Conservation (phyloP, 2,888 invertebrate genomes). For the Pemphredon lugubris region DNA sequence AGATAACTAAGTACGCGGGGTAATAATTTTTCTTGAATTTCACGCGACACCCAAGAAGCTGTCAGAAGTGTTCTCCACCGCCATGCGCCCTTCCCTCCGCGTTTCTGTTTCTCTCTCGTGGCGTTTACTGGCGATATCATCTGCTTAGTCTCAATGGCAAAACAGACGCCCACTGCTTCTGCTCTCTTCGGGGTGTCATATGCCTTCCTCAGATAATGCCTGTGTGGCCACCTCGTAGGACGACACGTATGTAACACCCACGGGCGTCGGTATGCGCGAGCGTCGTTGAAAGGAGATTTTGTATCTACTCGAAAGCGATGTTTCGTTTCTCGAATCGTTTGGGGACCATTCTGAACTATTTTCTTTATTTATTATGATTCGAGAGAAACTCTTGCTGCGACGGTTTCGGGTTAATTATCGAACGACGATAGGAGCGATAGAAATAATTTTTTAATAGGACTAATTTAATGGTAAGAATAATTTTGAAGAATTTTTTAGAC, state of each 20-base stretch:
- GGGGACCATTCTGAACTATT: neutral
- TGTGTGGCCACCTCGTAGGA: constrained; percentile 50
- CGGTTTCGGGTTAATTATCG: too few species aligned
- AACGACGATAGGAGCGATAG: too few species aligned
- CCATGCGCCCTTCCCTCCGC: constrained; percentile 14
- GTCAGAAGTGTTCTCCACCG: constrained; percentile 15
- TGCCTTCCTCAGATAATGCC: constrained; percentile 51
- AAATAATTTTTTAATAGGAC: too few species aligned
- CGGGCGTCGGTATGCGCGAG: constrained; percentile 20
- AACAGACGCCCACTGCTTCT: constrained; percentile 73
- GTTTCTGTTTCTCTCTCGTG: constrained; percentile 27
- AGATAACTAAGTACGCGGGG: constrained; percentile 24
- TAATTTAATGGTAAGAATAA: too few species aligned
- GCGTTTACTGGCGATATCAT: constrained; percentile 58
- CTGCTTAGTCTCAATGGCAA: constrained; percentile 72
- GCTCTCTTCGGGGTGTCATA: constrained; percentile 64
- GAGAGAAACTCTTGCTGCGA: too few species aligned
- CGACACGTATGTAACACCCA: constrained; percentile 44
- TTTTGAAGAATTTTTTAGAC: too few species aligned
- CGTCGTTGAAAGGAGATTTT: constrained; percentile 5
- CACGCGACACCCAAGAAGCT: constrained; percentile 46
- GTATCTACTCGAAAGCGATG: neutral
- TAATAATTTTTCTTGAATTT: constrained; percentile 41
- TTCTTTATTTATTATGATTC: too few species aligned
- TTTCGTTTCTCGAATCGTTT: neutral